Evolutionary conservation across 2,888 invertebrate species (phyloP), one percentile per base, ranked within the genome.

Genomic region (Fragum whitleyi): DNA sequence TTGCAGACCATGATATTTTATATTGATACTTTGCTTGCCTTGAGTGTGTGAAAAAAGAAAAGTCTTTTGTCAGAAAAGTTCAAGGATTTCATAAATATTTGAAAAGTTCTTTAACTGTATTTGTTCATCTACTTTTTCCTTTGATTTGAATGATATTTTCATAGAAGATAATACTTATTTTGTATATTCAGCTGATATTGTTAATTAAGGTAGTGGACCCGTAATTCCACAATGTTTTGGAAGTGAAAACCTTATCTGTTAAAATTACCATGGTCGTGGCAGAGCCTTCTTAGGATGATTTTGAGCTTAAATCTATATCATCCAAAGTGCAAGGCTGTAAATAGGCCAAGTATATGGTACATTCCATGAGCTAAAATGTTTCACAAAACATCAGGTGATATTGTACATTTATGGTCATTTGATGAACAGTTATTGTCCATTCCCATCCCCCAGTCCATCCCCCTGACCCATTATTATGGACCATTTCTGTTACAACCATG

Each of bases 361-460:
- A 6, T 47, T 47, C 47, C 14, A 47, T 47, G n/a, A 47, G n/a
- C 19, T 47, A 57, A 23, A 57, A 26, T 21, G 19, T 61, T 7
- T 19, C 26, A 61, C 19, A 19, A 26, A 65, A 21, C 65, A 65
- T 65, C 65, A 65, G 42, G 65, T 65, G 42, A 39, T 65, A 32
- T 42, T 65, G 42, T 36, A 36, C 65, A 65, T 32, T 65, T 65
- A 65, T 65, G 65, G 65, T 42, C 47, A 65, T 65, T 65, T 65
- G 65, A 65, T 65, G 28, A 65, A 21, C 42, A 42, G 42, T 65
- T 42, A 42, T 42, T 23, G 21, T 26, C 65, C 14, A 21, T 65
- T 23, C 28, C 39, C 65, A 39, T 39, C 28, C 65, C n/a, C 62
- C 65, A 42, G 16, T n/a, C 47, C 47, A 47, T 47, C 47, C 47